Evolutionary conservation across 2,113 vertebrate species (phyloP), one percentile per base, ranked within the genome.

Genomic region (Caloenas nicobarica): DNA sequence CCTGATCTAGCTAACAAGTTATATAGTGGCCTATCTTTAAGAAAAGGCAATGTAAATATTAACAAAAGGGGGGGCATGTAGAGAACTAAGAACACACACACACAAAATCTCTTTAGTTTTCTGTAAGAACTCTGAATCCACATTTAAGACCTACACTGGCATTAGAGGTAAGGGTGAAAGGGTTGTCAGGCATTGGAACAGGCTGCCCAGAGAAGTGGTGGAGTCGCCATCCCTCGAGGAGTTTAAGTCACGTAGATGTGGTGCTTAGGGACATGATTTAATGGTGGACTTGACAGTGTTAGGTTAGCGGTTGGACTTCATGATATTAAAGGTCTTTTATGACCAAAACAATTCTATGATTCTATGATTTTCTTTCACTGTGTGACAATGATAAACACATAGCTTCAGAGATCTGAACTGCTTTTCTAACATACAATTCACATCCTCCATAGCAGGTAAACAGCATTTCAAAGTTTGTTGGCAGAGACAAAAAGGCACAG

Each of bases 401-500:
- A 64, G 15, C 44, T 83, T 86, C 38, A 56, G 44, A 81, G 36
- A 88, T 16, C 33, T 93, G 42, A 91, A 76, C n/a, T 78, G 80
- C 48, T 93, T 91, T 93, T 76, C 90, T 79, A 91, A 90, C 53
- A 81, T 48, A 60, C 34, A 84, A 58, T 57, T 93, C 90, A 60
- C n/a, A 88, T 96, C 51, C 66, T 58, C 58, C 86, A 60, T 38
- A 88, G 86, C 77, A 16, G 10, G 80, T 80, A 92, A 95, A 93
- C 80, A 92, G 72, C 76, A 94, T 90, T 93, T 81, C 88, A 93
- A 62, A 93, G 86, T 89, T 61, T 88, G 38, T 48, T 96, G 95
- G 95, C 92, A 96, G 64, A 96, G 44, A 88, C 22, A 1, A 83
- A 96, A 94, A 93, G 72, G 80, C 82, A 90, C 92, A 95, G 90